Percentiles rank a stretch among this genome's conserved stretches.
phyloP scores from a whole-genome alignment of 37 sponge, comb jelly and placozoan genomes.

The Chondrosia reniformis region DNA sequence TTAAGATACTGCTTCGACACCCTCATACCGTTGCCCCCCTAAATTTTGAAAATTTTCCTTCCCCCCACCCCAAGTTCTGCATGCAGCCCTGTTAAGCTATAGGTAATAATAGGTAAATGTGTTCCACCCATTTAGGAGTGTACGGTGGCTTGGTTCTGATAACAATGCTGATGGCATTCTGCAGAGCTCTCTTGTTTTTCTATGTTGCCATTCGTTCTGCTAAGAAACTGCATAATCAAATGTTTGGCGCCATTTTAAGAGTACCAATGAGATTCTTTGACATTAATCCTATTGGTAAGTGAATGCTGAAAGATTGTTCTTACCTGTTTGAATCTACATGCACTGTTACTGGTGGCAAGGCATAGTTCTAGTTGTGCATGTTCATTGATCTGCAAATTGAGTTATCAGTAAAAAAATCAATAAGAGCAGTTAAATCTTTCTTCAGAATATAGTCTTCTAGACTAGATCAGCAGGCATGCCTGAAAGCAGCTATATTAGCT shows the following conservation, averaged over 20 bases:
- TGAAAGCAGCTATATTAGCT: too few relatives aligned
- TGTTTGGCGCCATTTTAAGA: slow-evolving; percentile 52
- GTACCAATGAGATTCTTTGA: slow-evolving; percentile 75
- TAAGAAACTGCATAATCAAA: slow-evolving; percentile 52
- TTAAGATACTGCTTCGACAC: too few relatives aligned
- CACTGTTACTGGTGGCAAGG: not conserved
- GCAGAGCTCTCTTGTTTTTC: slow-evolving; percentile 31
- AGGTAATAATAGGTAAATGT: not conserved
- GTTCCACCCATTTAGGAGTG: not conserved
- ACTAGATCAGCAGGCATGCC: too few relatives aligned
- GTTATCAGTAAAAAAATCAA: too few relatives aligned
- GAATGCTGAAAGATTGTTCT: not conserved
- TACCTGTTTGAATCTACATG: not conserved
- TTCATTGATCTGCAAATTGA: too few relatives aligned
- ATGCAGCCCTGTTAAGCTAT: too few relatives aligned
- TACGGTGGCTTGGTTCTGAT: slow-evolving; percentile 33
- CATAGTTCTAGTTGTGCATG: not conserved
- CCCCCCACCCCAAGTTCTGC: too few relatives aligned
- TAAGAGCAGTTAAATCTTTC: too few relatives aligned
- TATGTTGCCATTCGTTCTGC: slow-evolving; percentile 50
- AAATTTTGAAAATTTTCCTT: too few relatives aligned
- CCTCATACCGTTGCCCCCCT: too few relatives aligned
- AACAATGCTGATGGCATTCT: slow-evolving; percentile 37
- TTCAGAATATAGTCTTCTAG: too few relatives aligned
- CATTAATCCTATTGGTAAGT: slow-evolving; percentile 74